Evolutionary conservation across 2,888 invertebrate genomes (phyloP).

Genomic region (Sepiola atlantica): DNA sequence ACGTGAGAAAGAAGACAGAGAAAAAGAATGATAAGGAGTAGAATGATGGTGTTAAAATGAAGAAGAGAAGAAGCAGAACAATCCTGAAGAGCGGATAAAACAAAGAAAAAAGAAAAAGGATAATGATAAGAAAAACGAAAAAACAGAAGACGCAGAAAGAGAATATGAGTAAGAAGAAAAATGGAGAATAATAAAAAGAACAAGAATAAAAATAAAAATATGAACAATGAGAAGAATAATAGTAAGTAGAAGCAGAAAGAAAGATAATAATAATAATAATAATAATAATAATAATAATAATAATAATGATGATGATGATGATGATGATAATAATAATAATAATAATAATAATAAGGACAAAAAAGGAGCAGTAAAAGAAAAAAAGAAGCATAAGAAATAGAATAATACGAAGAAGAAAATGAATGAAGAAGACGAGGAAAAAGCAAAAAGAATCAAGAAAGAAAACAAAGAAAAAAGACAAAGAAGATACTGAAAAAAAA

Average conservation of each 20-base stretch:
- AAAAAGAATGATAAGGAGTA: background rate
- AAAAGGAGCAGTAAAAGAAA: background rate
- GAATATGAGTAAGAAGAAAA: too few relatives aligned
- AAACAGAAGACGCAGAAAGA: too few relatives aligned
- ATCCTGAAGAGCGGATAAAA: background rate
- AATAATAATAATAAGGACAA: background rate
- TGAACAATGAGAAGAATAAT: too few relatives aligned
- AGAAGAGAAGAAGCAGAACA: too few relatives aligned
- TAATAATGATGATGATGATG: background rate
- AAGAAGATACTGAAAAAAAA: too few relatives aligned
- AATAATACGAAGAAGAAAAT: background rate
- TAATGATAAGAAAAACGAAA: background rate
- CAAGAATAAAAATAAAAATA: too few relatives aligned
- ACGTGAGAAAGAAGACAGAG: background rate
- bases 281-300: too few relatives aligned
- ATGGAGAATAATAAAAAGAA: too few relatives aligned
- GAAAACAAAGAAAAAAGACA: too few relatives aligned
- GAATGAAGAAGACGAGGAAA: too few relatives aligned
- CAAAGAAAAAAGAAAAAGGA: fast-evolving
- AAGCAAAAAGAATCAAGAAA: too few relatives aligned
- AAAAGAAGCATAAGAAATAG: background rate
- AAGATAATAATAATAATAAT: background rate
- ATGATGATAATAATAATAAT: background rate
- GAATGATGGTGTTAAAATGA: background rate
- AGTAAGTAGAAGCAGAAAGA: background rate